These are phyloP conservation scores for Brachionus asplanchnoidis DNA, from an alignment of 1,140 invertebrate species.

Conservation along the genomic window DNA sequence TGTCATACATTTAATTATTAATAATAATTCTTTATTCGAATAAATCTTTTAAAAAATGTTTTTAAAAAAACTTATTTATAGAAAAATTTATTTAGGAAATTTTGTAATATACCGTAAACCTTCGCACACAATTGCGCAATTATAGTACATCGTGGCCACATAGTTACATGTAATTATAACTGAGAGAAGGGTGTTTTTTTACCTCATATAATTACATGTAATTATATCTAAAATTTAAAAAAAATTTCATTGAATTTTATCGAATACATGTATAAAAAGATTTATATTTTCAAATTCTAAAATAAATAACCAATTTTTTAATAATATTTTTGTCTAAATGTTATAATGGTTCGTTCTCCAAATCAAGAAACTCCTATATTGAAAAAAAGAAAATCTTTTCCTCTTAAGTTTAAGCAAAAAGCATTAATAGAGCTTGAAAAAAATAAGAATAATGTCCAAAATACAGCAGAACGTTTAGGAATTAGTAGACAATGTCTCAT, in stretches of 20 bases:
- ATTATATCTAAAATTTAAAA: too few species aligned
- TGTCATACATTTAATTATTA: too few species aligned
- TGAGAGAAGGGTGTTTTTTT: background rate
- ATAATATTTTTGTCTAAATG: background rate
- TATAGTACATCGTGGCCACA: background rate
- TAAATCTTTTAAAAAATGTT: too few species aligned
- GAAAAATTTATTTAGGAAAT: too few species aligned
- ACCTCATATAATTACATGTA: background rate
- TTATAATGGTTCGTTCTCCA: background rate
- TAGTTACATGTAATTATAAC: background rate
- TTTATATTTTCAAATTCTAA: background rate
- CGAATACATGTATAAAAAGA: background rate
- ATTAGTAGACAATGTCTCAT: background rate
- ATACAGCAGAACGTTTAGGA: background rate
- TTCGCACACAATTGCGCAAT: background rate
- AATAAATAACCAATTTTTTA: background rate
- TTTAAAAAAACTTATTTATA: too few species aligned
- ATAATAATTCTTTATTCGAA: too few species aligned
- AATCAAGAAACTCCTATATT: background rate
- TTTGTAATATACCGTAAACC: background rate
- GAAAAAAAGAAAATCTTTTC: background rate
- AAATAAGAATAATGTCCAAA: slow-evolving; percentile 18
- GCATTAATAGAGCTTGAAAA: slow-evolving; percentile 5
- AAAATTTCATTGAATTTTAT: background rate
- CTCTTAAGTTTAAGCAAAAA: background rate